Evolutionary conservation across 2,113 vertebrate species (phyloP).

Genomic region (Scolopax mira): DNA sequence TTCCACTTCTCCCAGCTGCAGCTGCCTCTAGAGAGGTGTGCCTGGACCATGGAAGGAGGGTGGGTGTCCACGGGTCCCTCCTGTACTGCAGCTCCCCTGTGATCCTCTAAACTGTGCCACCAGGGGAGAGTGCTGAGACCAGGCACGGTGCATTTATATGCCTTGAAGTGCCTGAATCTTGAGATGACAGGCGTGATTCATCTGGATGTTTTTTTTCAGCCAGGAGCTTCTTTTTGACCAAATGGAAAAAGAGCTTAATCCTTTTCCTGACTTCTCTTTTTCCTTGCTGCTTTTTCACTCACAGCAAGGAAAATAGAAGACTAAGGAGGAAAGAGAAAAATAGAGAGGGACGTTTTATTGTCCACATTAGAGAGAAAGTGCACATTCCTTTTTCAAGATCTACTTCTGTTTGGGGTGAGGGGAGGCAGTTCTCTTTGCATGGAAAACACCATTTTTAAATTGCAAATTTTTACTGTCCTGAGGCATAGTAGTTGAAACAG

Average conservation of each 20-base stretch:
- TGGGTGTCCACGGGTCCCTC: background rate
- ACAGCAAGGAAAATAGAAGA: background rate
- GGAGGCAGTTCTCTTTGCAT: background rate
- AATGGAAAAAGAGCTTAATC: background rate
- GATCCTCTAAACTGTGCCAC: background rate
- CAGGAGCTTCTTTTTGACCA: background rate
- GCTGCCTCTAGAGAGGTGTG: background rate
- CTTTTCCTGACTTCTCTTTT: background rate
- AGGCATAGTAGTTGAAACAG: background rate
- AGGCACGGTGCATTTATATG: fast-evolving
- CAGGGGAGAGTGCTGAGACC: background rate
- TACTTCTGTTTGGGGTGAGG: background rate
- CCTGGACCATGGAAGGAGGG: background rate
- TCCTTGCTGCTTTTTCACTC: background rate
- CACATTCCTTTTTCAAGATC: background rate
- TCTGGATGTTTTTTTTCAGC: background rate
- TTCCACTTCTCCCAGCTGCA: background rate
- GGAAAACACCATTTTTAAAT: slow-evolving; percentile 20
- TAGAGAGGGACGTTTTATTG: background rate
- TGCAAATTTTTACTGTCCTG: background rate
- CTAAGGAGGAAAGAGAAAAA: background rate
- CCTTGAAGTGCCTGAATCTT: background rate
- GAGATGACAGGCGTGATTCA: background rate
- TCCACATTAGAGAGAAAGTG: background rate
- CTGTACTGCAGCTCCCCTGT: fast-evolving